Evolutionary conservation across 2,888 invertebrate species (phyloP).

Genomic region (Lottia gigantea): DNA sequence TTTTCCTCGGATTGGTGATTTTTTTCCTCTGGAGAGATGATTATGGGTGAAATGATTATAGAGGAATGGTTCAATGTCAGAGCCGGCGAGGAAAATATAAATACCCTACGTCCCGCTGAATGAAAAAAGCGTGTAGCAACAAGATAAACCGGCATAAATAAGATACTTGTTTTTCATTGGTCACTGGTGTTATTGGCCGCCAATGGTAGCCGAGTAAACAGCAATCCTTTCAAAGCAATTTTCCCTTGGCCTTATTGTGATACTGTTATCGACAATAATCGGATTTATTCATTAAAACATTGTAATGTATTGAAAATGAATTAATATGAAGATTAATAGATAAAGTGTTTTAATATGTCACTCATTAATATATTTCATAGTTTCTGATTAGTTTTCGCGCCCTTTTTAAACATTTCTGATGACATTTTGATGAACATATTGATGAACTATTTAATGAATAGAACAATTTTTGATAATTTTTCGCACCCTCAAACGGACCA

Average conservation of each 20-base stretch:
- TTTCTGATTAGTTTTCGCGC: too few species aligned
- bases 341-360: too few species aligned
- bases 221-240: not conserved
- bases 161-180: constrained; percentile 28
- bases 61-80: not conserved
- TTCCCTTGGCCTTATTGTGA: constrained; percentile 16
- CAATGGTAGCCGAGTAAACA: constrained; percentile 39
- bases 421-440: too few species aligned
- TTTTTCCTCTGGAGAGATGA: not conserved
- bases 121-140: constrained; percentile 42
- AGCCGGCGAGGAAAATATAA: not conserved
- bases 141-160: constrained; percentile 56
- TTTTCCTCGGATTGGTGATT: not conserved
- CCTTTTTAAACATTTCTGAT: too few species aligned
- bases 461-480: too few species aligned
- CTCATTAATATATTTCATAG: too few species aligned
- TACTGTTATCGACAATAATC: constrained; percentile 9
- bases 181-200: constrained; percentile 28
- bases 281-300: too few species aligned
- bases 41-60: not conserved
- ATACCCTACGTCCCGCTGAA: constrained; percentile 11
- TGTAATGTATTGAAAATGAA: too few species aligned
- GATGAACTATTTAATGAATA: too few species aligned
- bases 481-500: too few species aligned
- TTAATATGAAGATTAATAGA: too few species aligned